These are phyloP conservation scores for Catharus ustulatus DNA, from an alignment of 2,797 vertebrate genomes.

Conservation along the genomic window DNA sequence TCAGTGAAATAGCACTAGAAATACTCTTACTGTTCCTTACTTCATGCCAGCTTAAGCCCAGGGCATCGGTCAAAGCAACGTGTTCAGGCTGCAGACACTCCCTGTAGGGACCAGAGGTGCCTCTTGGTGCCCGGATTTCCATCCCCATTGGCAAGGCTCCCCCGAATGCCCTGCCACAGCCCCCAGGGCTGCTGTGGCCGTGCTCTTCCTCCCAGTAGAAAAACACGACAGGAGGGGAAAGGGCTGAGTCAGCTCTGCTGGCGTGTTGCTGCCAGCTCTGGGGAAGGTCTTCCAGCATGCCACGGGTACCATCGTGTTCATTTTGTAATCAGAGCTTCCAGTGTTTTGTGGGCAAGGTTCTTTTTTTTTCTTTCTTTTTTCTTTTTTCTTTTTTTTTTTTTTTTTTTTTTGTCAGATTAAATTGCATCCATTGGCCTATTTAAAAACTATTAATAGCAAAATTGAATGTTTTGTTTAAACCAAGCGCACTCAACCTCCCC, in stretches of 20 bases:
- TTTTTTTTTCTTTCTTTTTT: background rate
- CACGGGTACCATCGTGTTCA: background rate
- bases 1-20: background rate
- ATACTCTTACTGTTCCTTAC: background rate
- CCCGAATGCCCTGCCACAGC: background rate
- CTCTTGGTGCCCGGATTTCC: background rate
- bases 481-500: background rate
- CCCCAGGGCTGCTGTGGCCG: rapidly evolving
- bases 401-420: background rate
- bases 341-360: background rate
- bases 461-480: background rate
- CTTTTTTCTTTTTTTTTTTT: no score
- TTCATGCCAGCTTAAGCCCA: background rate
- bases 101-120: background rate
- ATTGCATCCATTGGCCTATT: background rate
- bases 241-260: background rate
- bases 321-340: background rate
- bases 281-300: background rate
- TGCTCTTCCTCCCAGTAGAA: rapidly evolving
- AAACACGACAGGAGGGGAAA: background rate
- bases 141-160: background rate
- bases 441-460: background rate
- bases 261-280: background rate
- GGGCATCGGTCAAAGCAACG: background rate
- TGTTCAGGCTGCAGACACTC: background rate